Base-by-base conservation (phyloP, 2,797 vertebrate species). In the Setipinna tenuifilis region DNA sequence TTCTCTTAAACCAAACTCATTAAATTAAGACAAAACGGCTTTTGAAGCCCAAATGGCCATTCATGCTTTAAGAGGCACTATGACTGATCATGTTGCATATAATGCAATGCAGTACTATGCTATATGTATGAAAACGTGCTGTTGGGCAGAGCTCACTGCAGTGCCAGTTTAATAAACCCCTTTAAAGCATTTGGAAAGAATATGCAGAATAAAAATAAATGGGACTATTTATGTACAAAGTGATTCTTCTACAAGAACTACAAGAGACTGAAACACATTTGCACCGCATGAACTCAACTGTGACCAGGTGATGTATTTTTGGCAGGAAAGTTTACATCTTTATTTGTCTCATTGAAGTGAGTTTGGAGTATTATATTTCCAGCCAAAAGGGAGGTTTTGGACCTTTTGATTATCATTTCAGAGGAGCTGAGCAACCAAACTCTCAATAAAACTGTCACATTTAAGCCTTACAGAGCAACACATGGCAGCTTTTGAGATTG, bases 301-400 rank as follows among this genome's bases (percentile, higher is more conserved):
- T 6, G 19, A 78, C 71, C 17, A 78, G 71, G 28, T 65, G 61
- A 65, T 23, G 35, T 44, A 21, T 78, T 78, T 78, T 78, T 78
- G 71, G 71, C 71, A 21, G 31, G 31, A 10, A 17, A 21, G 7
- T 21, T 44, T 7, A 10, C 71, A 19, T 78, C 17, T 78, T 78
- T 78, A 44, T 78, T 44, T 44, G 71, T 78, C 71, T 78, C 71
- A 75, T 41, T 75, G 21, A 78, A 78, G 17, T 41, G 6, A 75
- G 61, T 65, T 65, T 65, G 61, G 68, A 78, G 35, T 44, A 78
- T 75, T 75, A 12, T 12, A 75, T 78, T 78, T 78, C 71, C 31
- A 44, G 0, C 35, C 71, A 21, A n/a, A 78, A 78, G 16, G 71
- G 71, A 78, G 71, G 35, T 41, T 78, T 75, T 78, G 17, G 17